phyloP scores from a whole-genome alignment of 2,888 invertebrate species.

The Formica aserva region DNA sequence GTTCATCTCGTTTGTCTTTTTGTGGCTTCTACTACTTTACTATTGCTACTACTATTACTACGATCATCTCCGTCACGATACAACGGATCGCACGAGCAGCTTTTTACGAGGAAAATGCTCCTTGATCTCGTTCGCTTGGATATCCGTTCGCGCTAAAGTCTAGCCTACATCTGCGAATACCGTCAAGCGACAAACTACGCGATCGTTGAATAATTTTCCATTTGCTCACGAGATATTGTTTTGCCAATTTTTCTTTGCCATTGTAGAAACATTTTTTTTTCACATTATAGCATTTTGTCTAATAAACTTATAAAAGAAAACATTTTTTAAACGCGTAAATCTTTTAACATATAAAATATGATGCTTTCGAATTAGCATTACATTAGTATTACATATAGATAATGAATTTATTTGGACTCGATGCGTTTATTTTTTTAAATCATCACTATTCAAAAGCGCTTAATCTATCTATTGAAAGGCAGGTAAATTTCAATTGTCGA shows the following conservation, averaged over 20 bases:
- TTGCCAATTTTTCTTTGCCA: background rate
- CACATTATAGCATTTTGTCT: background rate
- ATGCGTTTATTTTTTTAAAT: background rate
- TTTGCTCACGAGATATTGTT: background rate
- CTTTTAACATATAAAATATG: background rate
- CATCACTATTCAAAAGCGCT: background rate
- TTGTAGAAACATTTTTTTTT: background rate
- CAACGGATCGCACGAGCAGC: slow-evolving; percentile 40
- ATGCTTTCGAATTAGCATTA: background rate
- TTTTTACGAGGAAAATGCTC: slow-evolving; percentile 43
- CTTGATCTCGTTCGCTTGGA: background rate
- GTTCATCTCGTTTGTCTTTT: slow-evolving; percentile 57
- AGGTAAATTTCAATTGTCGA: background rate
- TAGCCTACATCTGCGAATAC: background rate
- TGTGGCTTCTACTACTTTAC: slow-evolving; percentile 47
- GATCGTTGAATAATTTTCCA: background rate
- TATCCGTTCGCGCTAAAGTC: slow-evolving; percentile 23
- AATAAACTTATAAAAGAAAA: background rate
- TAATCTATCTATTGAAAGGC: background rate
- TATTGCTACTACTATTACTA: slow-evolving; percentile 35
- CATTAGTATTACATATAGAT: background rate
- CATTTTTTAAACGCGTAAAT: background rate
- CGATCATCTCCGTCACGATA: slow-evolving; percentile 26
- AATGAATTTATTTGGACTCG: background rate
- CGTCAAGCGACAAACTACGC: background rate